Base-by-base conservation (phyloP, 1,140 invertebrate species). In the Cotesia chilonis region DNA sequence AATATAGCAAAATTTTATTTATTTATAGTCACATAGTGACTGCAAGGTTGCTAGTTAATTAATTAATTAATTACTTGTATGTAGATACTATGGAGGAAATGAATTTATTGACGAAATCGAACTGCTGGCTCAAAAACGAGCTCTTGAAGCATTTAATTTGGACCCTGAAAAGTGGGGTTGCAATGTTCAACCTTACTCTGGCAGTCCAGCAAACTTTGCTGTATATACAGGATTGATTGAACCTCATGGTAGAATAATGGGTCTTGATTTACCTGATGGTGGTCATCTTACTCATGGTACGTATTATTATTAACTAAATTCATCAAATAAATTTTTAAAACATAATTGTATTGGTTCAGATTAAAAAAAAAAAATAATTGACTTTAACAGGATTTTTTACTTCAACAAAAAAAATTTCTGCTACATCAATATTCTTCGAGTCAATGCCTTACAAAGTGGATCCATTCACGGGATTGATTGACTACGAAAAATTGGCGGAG, bases 181-280 rank as follows among this genome's bases (percentile, higher is more conserved):
- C 2, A 99, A 99, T 90, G 98, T 99, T 4, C 98, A 99, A 83
- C 95, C 97, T 1, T 95, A 98, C 80, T 98, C 96, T 38, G 98
- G 98, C 3, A 98, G 96, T 36, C 97, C 98, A 14, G 98, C 97
- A 3, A 99, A 99, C 87, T 94, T 99, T 88, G 97, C 97, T n/a
- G 94, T 95, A 4, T 96, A 96, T 79, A 96, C 95, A n/a, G 94
- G 89, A 20, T 81, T 96, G 9, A 89, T 94, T 17, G 92, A 95
- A 76, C 96, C 97, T 2, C 96, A 99, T 88, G 97, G 95, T 51
- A 89, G 97, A 59, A 98, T 99, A 77, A 99, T 99, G 97, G 98
- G 95, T 2, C 85, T 99, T 60, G 95, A 99, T 88, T 87, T 99
- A 60, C 95, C 96, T 7, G 97, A 99, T 87, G 98, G 98, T 69